phyloP scores from a whole-genome alignment of 1,140 invertebrate species.

The Mya arenaria region DNA sequence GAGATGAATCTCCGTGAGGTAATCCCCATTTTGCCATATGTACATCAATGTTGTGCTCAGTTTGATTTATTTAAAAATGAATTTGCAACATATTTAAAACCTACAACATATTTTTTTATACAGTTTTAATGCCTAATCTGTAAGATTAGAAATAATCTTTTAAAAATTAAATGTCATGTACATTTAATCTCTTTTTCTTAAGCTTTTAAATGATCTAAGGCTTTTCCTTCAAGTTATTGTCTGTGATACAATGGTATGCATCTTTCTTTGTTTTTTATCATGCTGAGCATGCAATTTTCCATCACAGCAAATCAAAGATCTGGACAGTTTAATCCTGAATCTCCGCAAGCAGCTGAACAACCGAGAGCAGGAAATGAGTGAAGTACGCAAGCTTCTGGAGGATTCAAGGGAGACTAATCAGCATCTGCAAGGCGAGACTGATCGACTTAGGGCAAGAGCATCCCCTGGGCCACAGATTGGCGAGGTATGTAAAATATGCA shows the following conservation, averaged over 20 bases:
- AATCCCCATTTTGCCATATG: not conserved
- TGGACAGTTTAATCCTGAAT: slow-evolving; percentile 27
- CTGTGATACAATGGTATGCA: not conserved
- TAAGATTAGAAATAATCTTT: not conserved
- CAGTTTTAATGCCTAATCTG: too few relatives aligned
- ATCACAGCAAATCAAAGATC: slow-evolving; percentile 40
- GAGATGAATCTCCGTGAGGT: slow-evolving; percentile 36
- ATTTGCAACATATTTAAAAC: not conserved
- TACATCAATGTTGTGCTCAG: not conserved
- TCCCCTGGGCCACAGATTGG: slow-evolving; percentile 39
- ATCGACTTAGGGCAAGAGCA: slow-evolving; percentile 14
- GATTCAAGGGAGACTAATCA: slow-evolving; percentile 2
- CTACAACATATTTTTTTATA: too few relatives aligned
- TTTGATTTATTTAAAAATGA: not conserved
- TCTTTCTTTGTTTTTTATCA: not conserved
- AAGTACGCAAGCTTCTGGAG: slow-evolving; percentile 35
- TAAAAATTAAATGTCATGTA: not conserved
- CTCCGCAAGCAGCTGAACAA: slow-evolving; percentile 3
- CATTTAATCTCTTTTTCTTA: not conserved
- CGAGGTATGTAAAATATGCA: slow-evolving; percentile 14
- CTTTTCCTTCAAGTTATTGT: not conserved
- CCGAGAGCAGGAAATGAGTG: slow-evolving; percentile 38
- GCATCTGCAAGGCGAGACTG: slow-evolving; percentile 41
- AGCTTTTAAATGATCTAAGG: not conserved
- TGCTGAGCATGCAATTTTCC: not conserved